phyloP scores from a whole-genome alignment of 2,888 invertebrate species.

The Ganaspis brasiliensis region DNA sequence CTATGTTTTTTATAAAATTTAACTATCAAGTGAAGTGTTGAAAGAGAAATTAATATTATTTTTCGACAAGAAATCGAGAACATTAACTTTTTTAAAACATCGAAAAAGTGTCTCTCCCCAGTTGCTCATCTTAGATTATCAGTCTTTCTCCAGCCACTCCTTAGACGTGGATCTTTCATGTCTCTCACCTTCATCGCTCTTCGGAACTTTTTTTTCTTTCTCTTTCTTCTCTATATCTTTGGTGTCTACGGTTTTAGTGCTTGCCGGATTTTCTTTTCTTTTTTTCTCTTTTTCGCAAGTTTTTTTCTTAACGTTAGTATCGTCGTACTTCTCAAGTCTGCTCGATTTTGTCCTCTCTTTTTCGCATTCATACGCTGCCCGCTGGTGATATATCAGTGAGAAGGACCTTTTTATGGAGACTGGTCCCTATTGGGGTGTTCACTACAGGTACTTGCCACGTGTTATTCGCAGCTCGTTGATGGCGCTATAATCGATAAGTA shows the following conservation, averaged over 20 bases:
- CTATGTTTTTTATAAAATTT: neutral
- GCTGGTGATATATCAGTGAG: constrained; percentile 44
- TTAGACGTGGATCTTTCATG: constrained; percentile 37
- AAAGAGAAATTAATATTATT: neutral
- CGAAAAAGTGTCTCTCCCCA: constrained; percentile 35
- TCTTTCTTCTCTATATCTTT: constrained; percentile 34
- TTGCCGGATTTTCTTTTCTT: constrained; percentile 38
- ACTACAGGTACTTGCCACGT: constrained; percentile 73
- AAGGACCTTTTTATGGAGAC: constrained; percentile 60
- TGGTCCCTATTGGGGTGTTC: constrained; percentile 74
- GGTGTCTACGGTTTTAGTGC: constrained; percentile 37
- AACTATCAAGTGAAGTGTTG: constrained; percentile 3
- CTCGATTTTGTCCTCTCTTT: constrained; percentile 33
- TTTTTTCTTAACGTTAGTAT: constrained; percentile 30
- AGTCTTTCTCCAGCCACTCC: constrained; percentile 40
- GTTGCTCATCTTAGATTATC: constrained; percentile 37
- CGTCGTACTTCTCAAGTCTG: constrained; percentile 41
- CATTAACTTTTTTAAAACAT: constrained; percentile 13
- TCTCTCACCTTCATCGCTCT: constrained; percentile 42
- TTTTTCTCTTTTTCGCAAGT: constrained; percentile 32
- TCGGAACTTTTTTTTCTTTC: constrained; percentile 44
- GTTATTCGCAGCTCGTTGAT: constrained; percentile 24
- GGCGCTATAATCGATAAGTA: constrained; percentile 37
- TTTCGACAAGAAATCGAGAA: constrained; percentile 10
- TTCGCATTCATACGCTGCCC: constrained; percentile 32